Base-by-base conservation (phyloP, 1,140 invertebrate species). In the Dufourea novaeangliae region DNA sequence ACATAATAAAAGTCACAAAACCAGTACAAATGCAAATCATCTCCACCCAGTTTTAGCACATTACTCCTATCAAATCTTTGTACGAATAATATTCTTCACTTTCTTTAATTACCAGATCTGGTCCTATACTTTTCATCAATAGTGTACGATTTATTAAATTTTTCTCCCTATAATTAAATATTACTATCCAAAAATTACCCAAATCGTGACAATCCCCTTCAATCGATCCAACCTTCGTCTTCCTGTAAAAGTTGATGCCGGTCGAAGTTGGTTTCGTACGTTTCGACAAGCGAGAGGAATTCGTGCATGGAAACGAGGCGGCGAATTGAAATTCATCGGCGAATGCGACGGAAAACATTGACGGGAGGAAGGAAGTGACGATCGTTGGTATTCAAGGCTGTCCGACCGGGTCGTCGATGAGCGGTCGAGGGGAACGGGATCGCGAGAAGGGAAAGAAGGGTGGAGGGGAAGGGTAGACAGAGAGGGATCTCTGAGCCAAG, bases 281-380 rank as follows among this genome's bases (percentile, higher is more conserved):
- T 46, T 17, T 29, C 4, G 29, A 46, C 39, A 41, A 66, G 61
- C 54, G 37, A 44, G 29, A 78, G 59, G 82, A 85, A 85, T 85
- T 79, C 82, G 83, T 80, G 78, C 82, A 80, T 59, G 63, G 73
- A 66, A 84, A 84, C 44, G 73, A 80, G 78, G 67, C 82, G 73
- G 66, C 54, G 72, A 85, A 90, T 90, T 90, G 81, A 88, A 86
- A 89, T 90, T 90, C 88, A 89, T 77, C 32, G 75, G 78, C 73
- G 79, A 37, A 78, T 80, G 82, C 85, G 87, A 84, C 89, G 86
- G 89, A 89, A 87, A 88, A 86, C 83, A 86, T 85, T 81, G 87
- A 87, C 86, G 79, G 79, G 87, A 90, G 90, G 90, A 91, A 91
- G 90, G 90, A 91, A 91, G 89, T 91, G 83, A 68, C 78, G 79